A percentile compares a stretch with the other conserved stretches of the same genome.
Conservation (phyloP, 2,888 invertebrate species). For the Serrognathus titanus region DNA sequence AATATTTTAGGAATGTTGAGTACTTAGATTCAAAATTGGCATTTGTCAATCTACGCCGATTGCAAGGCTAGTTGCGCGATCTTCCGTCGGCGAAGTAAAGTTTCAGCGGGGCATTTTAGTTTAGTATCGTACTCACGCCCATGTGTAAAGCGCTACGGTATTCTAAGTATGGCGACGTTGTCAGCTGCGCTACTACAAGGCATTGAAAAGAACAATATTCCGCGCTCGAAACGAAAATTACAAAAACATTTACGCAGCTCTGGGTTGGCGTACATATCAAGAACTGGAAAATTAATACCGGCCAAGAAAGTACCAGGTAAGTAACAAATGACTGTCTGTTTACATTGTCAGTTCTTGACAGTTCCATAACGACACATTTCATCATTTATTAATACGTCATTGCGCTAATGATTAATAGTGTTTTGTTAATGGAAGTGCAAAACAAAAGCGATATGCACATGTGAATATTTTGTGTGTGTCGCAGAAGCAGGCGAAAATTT, state of each 20-base stretch:
- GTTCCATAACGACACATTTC: slow-evolving; percentile 30
- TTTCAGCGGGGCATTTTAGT: background rate
- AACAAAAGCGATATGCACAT: too few species aligned
- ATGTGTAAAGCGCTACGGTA: slow-evolving; percentile 32
- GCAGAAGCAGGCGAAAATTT: background rate
- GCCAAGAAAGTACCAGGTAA: slow-evolving; percentile 52
- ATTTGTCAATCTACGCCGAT: slow-evolving; percentile 1
- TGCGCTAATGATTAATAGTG: slow-evolving; percentile 16
- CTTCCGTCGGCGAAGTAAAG: slow-evolving; percentile 10
- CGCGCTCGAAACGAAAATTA: slow-evolving; percentile 49
- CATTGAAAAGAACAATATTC: slow-evolving; percentile 43
- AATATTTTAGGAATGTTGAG: too few species aligned
- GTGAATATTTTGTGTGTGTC: background rate
- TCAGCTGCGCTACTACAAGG: slow-evolving; percentile 42
- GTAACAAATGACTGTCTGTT: slow-evolving; percentile 33
- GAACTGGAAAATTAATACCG: slow-evolving; percentile 51
- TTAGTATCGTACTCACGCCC: slow-evolving; percentile 20
- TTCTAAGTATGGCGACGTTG: slow-evolving; percentile 46
- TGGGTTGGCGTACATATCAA: slow-evolving; percentile 51
- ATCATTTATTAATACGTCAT: slow-evolving; percentile 22
- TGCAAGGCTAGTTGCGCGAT: slow-evolving; percentile 10
- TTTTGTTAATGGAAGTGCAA: background rate
- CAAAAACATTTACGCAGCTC: slow-evolving; percentile 51
- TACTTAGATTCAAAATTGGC: too few species aligned
- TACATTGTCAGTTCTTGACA: slow-evolving; percentile 39